These are phyloP conservation scores for Orussus abietinus DNA, from an alignment of 1,140 invertebrate species.

Conservation along the genomic window DNA sequence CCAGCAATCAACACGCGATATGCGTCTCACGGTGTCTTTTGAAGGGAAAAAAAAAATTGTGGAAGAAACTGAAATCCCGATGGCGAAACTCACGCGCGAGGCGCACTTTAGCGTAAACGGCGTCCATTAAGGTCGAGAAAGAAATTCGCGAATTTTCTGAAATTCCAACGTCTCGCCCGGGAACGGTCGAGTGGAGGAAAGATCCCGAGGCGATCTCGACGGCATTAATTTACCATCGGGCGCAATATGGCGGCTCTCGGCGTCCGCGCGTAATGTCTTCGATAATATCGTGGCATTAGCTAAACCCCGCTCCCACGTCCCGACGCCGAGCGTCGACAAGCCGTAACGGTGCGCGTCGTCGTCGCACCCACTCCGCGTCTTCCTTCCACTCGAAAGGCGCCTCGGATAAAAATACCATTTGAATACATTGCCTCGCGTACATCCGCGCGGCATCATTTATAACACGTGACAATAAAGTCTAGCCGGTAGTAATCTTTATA, in stretches of 20 bases:
- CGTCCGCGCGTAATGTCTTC: constrained; percentile 40
- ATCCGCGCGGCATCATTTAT: constrained; percentile 49
- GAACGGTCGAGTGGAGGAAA: no score
- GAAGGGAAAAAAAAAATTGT: no score
- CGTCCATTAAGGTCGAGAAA: no score
- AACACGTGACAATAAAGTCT: constrained; percentile 52
- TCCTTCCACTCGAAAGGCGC: constrained; percentile 46
- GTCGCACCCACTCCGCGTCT: constrained; percentile 28
- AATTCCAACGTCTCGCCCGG: no score
- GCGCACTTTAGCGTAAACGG: no score
- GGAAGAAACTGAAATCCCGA: no score
- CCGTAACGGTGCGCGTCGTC: background rate
- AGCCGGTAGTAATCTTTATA: constrained; percentile 50
- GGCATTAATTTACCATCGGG: background rate
- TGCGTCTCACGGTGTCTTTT: no score
- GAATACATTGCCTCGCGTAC: constrained; percentile 43
- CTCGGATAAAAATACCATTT: constrained; percentile 52
- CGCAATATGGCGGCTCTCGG: constrained; percentile 9
- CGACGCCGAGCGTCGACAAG: background rate
- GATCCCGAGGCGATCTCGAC: no score
- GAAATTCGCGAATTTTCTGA: no score
- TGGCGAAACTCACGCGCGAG: no score
- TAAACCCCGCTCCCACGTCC: constrained; percentile 22
- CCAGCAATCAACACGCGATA: no score
- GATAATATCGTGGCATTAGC: constrained; percentile 43